A percentile compares a stretch with the other conserved stretches of the same genome.
Evolutionary conservation across 1,140 invertebrate species (phyloP).

Genomic region (Anastatus disparis): DNA sequence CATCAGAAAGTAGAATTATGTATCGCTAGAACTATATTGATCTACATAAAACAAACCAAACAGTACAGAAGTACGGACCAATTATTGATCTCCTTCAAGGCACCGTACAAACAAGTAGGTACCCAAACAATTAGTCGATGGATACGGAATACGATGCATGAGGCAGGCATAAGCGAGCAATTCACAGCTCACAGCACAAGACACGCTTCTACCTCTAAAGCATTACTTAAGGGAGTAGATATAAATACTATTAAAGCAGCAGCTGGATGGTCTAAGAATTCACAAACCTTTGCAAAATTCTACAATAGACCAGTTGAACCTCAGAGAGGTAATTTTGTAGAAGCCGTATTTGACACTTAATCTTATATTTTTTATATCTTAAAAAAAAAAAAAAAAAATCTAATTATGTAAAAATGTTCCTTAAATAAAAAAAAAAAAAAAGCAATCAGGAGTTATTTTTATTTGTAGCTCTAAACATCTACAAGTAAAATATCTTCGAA

Average conservation of each 20-base stretch:
- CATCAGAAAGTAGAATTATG: neutral
- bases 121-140: conserved; percentile 6
- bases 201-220: neutral
- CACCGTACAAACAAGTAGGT: conserved; percentile 41
- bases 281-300: conserved; percentile 19
- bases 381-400: too few relatives aligned
- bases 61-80: too few relatives aligned
- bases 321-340: too few relatives aligned
- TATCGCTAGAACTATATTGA: neutral
- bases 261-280: neutral
- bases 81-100: conserved; percentile 39
- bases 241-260: neutral
- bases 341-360: too few relatives aligned
- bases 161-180: neutral
- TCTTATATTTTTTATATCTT: too few relatives aligned
- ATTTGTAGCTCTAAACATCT: too few relatives aligned
- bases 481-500: too few relatives aligned
- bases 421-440: too few relatives aligned
- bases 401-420: too few relatives aligned
- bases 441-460: too few relatives aligned
- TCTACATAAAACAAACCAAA: too few relatives aligned
- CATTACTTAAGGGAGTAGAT: neutral
- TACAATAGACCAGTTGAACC: too few relatives aligned
- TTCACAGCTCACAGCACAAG: neutral
- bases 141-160: neutral